phyloP scores from a whole-genome alignment of 2,797 vertebrate genomes.

The Limosa lapponica region DNA sequence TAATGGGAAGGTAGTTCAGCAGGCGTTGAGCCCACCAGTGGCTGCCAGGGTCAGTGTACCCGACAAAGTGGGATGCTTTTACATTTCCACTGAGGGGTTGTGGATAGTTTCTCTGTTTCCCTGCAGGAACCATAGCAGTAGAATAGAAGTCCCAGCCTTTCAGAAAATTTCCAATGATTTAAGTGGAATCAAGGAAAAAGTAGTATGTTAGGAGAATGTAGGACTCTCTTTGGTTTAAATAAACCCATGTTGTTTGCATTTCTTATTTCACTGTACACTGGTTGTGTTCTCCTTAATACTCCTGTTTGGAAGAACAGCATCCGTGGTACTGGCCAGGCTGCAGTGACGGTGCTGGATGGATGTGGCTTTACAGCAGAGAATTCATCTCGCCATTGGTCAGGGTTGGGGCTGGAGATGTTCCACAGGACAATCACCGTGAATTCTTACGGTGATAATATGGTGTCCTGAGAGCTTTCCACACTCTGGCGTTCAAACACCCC shows the following conservation, averaged over 20 bases:
- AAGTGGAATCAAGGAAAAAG: background rate
- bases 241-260: background rate
- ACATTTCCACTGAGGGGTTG: background rate
- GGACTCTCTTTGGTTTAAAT: background rate
- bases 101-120: background rate
- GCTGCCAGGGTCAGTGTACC: background rate
- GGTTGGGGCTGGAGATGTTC: background rate
- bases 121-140: background rate
- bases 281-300: background rate
- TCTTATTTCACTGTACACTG: background rate
- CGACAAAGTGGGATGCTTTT: fast-evolving
- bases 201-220: background rate
- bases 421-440: background rate
- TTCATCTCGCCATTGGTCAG: background rate
- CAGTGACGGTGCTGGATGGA: background rate
- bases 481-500: background rate
- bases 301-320: background rate
- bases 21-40: fast-evolving
- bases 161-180: background rate
- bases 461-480: background rate
- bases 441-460: background rate
- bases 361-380: background rate
- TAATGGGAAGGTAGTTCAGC: background rate
- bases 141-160: background rate
- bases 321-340: fast-evolving